A percentile compares a stretch with the other conserved stretches of the same genome.
These are phyloP conservation scores for Phenganax stokvisi DNA, from an alignment of 92 coral and sea anemone species.

Conservation along the genomic window DNA sequence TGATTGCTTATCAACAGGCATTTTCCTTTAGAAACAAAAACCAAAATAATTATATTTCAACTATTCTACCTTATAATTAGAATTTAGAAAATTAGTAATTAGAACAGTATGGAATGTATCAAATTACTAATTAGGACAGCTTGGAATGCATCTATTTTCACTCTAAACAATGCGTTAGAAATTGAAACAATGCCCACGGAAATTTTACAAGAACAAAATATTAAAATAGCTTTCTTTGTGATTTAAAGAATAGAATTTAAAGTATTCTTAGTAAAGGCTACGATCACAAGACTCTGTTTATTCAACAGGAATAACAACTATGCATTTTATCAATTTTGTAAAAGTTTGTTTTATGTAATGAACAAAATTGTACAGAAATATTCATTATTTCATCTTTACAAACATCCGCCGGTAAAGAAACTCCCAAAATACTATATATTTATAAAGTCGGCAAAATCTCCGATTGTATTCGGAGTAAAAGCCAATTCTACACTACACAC, in stretches of 20 bases:
- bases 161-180: no score
- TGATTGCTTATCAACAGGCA: slow-evolving; percentile 34
- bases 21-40: background rate
- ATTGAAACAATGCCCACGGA: no score
- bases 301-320: background rate
- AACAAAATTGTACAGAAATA: background rate
- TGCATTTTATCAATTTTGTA: background rate
- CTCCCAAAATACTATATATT: background rate
- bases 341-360: background rate
- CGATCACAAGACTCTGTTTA: background rate
- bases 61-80: no score
- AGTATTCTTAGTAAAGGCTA: background rate
- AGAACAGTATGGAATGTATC: background rate
- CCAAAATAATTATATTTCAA: background rate
- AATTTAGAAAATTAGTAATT: background rate
- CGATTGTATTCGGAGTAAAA: background rate
- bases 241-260: no score
- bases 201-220: no score
- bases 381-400: background rate
- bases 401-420: background rate
- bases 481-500: no score
- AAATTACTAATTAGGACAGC: background rate
- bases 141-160: background rate
- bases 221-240: no score
- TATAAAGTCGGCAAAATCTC: background rate